Percentiles rank a stretch among this genome's conserved stretches.
Conservation (phyloP, 2,113 vertebrate genomes). For the Alligator mississippiensis region DNA sequence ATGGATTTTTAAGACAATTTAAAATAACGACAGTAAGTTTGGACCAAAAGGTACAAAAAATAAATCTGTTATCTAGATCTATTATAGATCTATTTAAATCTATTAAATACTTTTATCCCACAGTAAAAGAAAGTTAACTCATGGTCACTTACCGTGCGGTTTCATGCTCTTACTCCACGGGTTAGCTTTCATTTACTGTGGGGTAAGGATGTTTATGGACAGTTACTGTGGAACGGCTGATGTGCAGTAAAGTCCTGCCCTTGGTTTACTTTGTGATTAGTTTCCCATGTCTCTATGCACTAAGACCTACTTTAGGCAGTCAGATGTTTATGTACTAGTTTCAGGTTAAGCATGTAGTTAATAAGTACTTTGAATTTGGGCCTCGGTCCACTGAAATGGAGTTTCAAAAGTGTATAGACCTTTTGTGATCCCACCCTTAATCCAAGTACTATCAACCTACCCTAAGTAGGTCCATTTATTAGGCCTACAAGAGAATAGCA, state of each 20-base stretch:
- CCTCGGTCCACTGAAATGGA: not conserved
- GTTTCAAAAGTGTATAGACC: too few species aligned
- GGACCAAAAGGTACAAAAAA: not conserved
- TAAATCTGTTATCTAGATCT: not conserved
- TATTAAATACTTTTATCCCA: too few species aligned
- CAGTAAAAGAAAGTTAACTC: too few species aligned
- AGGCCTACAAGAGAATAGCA: too few species aligned
- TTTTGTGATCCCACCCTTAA: fast-evolving
- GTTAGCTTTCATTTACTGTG: too few species aligned
- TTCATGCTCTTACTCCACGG: too few species aligned
- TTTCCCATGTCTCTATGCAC: not conserved
- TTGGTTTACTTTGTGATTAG: too few species aligned
- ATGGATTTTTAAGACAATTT: not conserved
- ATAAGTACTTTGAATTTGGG: not conserved
- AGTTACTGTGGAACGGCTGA: too few species aligned
- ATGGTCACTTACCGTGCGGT: too few species aligned
- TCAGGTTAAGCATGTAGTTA: not conserved
- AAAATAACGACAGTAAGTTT: not conserved
- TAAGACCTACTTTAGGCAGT: not conserved
- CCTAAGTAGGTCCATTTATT: not conserved
- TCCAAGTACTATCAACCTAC: fast-evolving
- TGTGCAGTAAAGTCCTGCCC: too few species aligned
- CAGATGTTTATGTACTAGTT: not conserved
- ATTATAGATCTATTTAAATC: too few species aligned
- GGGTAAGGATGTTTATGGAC: too few species aligned